A percentile compares a stretch with the other conserved stretches of the same genome.
These are phyloP conservation scores for Steinernema hermaphroditum DNA, from an alignment of 2,888 invertebrate genomes.

Conservation along the genomic window DNA sequence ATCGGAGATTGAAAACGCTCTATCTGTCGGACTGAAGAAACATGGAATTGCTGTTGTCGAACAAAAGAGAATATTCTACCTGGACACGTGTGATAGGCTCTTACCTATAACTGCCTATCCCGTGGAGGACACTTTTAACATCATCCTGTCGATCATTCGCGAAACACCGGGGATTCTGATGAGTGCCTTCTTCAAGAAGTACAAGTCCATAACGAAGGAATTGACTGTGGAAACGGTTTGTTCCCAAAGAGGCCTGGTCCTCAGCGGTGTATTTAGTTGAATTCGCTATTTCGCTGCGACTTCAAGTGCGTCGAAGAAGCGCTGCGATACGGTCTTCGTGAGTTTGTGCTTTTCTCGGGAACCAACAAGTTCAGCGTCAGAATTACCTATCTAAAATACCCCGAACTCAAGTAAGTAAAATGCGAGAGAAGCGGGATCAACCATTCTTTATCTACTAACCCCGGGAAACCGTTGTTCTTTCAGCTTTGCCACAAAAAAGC, in stretches of 20 bases:
- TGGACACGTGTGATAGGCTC: background rate
- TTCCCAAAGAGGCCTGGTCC: background rate
- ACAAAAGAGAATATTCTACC: background rate
- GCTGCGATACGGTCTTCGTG: background rate
- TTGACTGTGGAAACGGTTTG: too few relatives aligned
- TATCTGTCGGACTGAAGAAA: background rate
- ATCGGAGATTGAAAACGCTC: background rate
- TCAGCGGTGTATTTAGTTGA: background rate
- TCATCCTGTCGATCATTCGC: background rate
- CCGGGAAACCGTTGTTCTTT: too few relatives aligned
- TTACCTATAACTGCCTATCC: background rate
- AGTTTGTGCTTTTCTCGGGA: background rate
- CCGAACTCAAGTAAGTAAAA: background rate
- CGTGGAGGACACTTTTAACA: background rate
- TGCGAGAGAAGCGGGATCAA: too few relatives aligned
- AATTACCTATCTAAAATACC: background rate
- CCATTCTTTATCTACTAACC: too few relatives aligned
- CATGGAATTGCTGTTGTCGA: background rate
- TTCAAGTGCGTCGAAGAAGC: background rate
- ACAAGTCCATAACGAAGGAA: too few relatives aligned
- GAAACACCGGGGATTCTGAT: too few relatives aligned
- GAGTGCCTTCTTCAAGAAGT: too few relatives aligned
- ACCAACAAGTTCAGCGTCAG: background rate
- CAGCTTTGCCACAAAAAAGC: background rate
- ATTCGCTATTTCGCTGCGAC: background rate